phyloP scores from a whole-genome alignment of 2,113 vertebrate genomes.

The Eudyptes chrysolophus region DNA sequence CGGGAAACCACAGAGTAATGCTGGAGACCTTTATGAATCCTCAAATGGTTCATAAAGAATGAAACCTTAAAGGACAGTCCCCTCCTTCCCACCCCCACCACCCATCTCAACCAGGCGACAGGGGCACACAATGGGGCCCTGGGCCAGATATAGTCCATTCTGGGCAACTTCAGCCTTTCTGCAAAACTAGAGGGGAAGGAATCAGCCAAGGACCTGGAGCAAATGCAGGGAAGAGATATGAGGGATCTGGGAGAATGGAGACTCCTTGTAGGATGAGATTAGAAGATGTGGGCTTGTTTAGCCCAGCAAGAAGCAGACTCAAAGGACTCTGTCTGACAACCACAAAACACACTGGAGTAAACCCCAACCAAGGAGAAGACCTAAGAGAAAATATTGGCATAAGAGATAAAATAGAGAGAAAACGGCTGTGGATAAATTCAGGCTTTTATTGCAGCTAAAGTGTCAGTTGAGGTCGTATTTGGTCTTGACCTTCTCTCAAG shows the following conservation, averaged over 20 bases:
- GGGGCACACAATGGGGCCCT: neutral
- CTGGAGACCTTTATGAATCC: neutral
- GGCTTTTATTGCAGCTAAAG: neutral
- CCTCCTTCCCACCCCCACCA: neutral
- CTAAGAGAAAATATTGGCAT: neutral
- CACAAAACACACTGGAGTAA: neutral
- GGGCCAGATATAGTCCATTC: neutral
- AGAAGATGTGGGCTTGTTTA: neutral
- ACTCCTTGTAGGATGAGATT: neutral
- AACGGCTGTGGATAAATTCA: neutral
- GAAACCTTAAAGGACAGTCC: neutral
- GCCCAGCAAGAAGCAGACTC: neutral
- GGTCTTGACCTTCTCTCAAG: neutral
- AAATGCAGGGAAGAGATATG: neutral
- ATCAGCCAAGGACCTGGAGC: neutral
- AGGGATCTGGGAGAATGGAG: neutral
- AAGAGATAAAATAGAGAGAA: neutral
- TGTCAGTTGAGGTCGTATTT: accelerated
- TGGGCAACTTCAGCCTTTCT: neutral
- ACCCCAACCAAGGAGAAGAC: neutral
- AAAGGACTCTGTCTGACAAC: neutral
- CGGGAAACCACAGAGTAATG: accelerated
- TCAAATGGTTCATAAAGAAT: neutral
- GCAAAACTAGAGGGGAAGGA: neutral
- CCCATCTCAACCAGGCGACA: accelerated